phyloP scores from a whole-genome alignment of 2,888 invertebrate species.

The Amblyjoppa proteus region DNA sequence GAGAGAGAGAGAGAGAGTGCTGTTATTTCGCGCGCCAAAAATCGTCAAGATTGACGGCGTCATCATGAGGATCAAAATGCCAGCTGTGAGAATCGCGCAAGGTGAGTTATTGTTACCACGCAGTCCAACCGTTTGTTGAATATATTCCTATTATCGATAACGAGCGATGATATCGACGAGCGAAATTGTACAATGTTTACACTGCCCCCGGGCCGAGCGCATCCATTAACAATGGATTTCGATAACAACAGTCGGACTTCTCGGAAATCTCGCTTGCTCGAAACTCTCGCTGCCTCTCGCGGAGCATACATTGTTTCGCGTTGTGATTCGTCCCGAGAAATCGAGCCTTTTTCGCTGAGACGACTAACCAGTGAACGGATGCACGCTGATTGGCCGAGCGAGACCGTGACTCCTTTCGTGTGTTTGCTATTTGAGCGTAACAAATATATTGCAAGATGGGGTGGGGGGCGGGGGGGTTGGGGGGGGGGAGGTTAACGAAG shows the following conservation, averaged over 20 bases:
- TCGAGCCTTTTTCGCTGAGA: too few relatives aligned
- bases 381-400: not conserved
- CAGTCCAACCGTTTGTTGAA: not conserved
- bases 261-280: too few relatives aligned
- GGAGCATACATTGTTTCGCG: too few relatives aligned
- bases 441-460: not conserved
- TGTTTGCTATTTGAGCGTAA: not conserved
- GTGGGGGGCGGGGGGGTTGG: not conserved
- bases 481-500: not conserved
- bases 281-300: too few relatives aligned
- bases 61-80: slow-evolving; percentile 99
- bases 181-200: too few relatives aligned
- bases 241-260: too few relatives aligned
- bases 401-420: not conserved
- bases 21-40: slow-evolving; percentile 55
- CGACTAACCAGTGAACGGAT: too few relatives aligned
- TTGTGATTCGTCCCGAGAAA: too few relatives aligned
- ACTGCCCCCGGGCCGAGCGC: too few relatives aligned
- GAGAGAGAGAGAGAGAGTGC: slow-evolving; percentile 25
- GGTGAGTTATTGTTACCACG: slow-evolving; percentile 87
- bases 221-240: too few relatives aligned
- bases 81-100: slow-evolving; percentile 98
- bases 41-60: slow-evolving; percentile 65
- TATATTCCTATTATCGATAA: too few relatives aligned
- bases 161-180: too few relatives aligned